Percentiles rank a stretch among this genome's conserved stretches.
These are phyloP conservation scores for Druceiella hillmani DNA, from an alignment of 2,888 invertebrate species.

Conservation along the genomic window DNA sequence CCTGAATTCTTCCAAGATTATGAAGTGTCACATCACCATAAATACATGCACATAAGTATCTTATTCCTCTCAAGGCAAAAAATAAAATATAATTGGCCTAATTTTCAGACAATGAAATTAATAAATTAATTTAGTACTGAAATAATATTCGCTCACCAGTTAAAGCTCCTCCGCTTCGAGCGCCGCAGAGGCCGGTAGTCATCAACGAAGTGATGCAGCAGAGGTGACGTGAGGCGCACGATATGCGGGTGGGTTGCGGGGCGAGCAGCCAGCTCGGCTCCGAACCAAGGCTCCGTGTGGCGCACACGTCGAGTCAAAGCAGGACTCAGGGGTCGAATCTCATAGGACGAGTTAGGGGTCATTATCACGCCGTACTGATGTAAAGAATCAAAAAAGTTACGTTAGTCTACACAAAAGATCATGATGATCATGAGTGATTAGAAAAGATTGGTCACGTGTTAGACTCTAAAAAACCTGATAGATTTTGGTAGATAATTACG, in stretches of 20 bases:
- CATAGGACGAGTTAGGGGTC: conserved; percentile 60
- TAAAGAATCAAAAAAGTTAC: conserved; percentile 19
- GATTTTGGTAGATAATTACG: no score
- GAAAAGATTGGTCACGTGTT: no score
- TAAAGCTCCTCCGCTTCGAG: conserved; percentile 12
- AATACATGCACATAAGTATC: no score
- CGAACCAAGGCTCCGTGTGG: conserved; percentile 35
- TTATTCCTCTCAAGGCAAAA: no score
- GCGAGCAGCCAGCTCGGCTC: conserved; percentile 32
- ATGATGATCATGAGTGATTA: no score
- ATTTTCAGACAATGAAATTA: no score
- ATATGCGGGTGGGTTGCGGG: conserved; percentile 44
- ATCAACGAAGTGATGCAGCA: conserved; percentile 35
- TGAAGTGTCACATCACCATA: no score
- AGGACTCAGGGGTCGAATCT: conserved; percentile 59
- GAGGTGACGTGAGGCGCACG: conserved; percentile 50
- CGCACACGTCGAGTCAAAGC: conserved; percentile 35
- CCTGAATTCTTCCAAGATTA: no score
- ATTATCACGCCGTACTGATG: conserved; percentile 68
- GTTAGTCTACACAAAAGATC: no score
- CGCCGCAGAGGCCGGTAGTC: conserved; percentile 34
- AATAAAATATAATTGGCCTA: no score
- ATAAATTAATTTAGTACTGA: no score
- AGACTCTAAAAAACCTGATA: no score
- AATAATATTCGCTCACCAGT: conserved; percentile 11